These are phyloP conservation scores for Nymphicus hollandicus DNA, from an alignment of 2,113 vertebrate genomes.

Conservation along the genomic window DNA sequence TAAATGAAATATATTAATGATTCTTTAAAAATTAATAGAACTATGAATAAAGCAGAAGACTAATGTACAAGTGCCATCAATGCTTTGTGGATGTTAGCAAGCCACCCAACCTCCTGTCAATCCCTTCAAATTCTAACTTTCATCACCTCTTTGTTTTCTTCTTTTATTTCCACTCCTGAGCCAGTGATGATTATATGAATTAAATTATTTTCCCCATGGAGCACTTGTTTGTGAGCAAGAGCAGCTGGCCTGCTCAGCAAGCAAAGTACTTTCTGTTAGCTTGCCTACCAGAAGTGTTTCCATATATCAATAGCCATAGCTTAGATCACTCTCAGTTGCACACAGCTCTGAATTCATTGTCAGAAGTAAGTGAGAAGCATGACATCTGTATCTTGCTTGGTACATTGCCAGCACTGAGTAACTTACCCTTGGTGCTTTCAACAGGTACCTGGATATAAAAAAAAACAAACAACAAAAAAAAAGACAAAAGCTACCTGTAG, in stretches of 20 bases:
- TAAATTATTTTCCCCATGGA: conserved; percentile 56
- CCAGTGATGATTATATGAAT: conserved; percentile 20
- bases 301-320: conserved; percentile 31
- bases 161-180: not conserved
- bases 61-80: not conserved
- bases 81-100: not conserved
- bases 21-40: conserved; percentile 42
- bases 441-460: not conserved
- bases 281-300: conserved; percentile 38
- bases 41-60: conserved; percentile 35
- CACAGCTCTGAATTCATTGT: conserved; percentile 31
- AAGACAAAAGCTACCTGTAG: rapidly evolving
- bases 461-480: not conserved
- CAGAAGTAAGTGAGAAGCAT: not conserved
- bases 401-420: not conserved
- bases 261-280: conserved; percentile 27
- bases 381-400: not conserved
- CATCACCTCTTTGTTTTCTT: not conserved
- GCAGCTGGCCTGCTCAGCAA: conserved; percentile 18
- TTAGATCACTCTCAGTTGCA: conserved; percentile 21
- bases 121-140: not conserved
- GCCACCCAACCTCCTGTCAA: not conserved
- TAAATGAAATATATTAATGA: conserved; percentile 18
- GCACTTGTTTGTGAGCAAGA: conserved; percentile 37
- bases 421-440: not conserved